These are phyloP conservation scores for Tachystola acroxantha DNA, from an alignment of 2,888 invertebrate genomes.

Conservation along the genomic window DNA sequence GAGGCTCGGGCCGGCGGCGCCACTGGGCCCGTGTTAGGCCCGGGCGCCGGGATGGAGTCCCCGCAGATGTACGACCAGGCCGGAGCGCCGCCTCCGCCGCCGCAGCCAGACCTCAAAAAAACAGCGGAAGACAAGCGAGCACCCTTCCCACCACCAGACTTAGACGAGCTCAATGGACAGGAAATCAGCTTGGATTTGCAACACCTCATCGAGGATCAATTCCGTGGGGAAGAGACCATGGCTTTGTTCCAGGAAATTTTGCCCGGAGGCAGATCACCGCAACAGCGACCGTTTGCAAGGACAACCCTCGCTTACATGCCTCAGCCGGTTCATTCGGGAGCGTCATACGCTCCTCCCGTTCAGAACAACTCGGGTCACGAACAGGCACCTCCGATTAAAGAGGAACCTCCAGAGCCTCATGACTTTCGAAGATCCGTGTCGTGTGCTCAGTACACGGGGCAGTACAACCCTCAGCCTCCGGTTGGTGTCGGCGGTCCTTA, in stretches of 20 bases:
- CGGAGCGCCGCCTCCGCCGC: constrained; percentile 79
- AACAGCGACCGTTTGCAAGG: constrained; percentile 72
- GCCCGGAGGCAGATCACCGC: constrained; percentile 73
- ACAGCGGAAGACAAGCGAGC: constrained; percentile 82
- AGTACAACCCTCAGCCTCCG: constrained; percentile 64
- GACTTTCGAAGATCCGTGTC: constrained; percentile 84
- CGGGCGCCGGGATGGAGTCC: constrained; percentile 84
- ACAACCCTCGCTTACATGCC: constrained; percentile 94
- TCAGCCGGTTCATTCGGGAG: constrained; percentile 91
- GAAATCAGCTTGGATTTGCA: constrained; percentile 96
- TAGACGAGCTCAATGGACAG: constrained; percentile 93
- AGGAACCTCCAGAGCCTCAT: constrained; percentile 90
- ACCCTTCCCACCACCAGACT: constrained; percentile 88
- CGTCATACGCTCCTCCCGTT: constrained; percentile 77
- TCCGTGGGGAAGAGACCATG: constrained; percentile 85
- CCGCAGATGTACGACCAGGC: constrained; percentile 92
- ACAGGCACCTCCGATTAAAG: constrained; percentile 86
- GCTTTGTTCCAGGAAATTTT: constrained; percentile 92
- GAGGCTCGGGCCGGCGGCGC: constrained; percentile 67
- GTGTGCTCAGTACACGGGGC: constrained; percentile 75
- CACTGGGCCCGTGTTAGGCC: constrained; percentile 67
- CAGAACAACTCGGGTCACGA: constrained; percentile 80
- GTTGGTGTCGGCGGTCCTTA: constrained; percentile 64
- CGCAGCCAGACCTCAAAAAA: constrained; percentile 78
- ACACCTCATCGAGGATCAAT: constrained; percentile 95